Conservation (phyloP, 2,888 invertebrate genomes). For the Himalopsyche japonica region DNA sequence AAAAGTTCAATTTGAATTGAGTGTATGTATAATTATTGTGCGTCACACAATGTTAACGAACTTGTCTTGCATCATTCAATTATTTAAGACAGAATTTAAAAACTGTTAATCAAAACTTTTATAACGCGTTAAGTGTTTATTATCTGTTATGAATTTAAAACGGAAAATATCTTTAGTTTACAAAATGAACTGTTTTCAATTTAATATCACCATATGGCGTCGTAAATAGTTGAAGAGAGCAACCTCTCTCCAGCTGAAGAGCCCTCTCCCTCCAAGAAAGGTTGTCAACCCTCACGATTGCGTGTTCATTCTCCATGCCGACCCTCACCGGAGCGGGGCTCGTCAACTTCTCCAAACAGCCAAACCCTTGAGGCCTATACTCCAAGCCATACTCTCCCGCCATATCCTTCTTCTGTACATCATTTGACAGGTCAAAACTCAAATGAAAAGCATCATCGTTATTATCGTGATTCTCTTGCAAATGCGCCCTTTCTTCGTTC, state of each 20-base stretch:
- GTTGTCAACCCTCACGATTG: constrained; percentile 25
- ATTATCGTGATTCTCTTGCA: constrained; percentile 17
- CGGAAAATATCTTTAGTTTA: not conserved
- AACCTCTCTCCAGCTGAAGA: constrained; percentile 65
- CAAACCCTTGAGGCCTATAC: not conserved
- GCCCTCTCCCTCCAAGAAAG: constrained; percentile 63
- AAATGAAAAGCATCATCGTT: constrained; percentile 12
- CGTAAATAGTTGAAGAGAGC: constrained; percentile 29
- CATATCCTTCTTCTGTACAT: constrained; percentile 9
- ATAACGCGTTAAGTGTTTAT: no score
- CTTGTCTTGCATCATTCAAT: no score
- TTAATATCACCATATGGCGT: constrained; percentile 30
- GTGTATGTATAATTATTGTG: no score
- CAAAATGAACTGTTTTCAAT: not conserved
- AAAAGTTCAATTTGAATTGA: no score
- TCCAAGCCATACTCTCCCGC: not conserved
- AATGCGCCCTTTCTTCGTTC: not conserved
- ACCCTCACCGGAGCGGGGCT: not conserved
- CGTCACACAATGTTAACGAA: no score
- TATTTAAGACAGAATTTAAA: no score
- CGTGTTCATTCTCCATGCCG: constrained; percentile 4
- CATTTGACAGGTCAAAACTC: constrained; percentile 14
- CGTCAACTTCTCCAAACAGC: not conserved
- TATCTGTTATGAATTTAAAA: no score
- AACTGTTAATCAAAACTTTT: no score